Evolutionary conservation across 2,113 vertebrate genomes (phyloP).

Genomic region (Passer domesticus): DNA sequence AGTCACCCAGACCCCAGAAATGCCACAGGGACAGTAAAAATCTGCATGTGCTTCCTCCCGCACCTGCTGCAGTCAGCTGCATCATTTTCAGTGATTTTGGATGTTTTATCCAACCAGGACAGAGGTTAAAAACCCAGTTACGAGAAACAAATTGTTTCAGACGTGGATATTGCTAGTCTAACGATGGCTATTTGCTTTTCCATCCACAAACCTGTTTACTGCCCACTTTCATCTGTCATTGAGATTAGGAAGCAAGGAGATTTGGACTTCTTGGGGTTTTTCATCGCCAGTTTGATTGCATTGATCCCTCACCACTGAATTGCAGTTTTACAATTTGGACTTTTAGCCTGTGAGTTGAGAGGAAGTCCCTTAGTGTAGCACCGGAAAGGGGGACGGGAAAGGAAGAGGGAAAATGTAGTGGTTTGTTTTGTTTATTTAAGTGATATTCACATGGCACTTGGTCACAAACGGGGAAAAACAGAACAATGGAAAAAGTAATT

Average conservation of each 20-base stretch:
- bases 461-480: slow-evolving; percentile 7
- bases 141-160: background rate
- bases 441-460: slow-evolving; percentile 19
- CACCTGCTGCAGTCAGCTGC: background rate
- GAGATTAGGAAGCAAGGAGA: background rate
- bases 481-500: slow-evolving; percentile 39
- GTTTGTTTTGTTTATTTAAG: slow-evolving; percentile 20
- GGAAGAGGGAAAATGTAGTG: slow-evolving; percentile 21
- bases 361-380: slow-evolving; percentile 23
- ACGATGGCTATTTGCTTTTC: background rate
- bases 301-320: background rate
- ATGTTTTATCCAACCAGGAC: background rate
- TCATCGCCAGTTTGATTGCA: background rate
- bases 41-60: background rate
- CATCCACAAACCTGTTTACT: background rate
- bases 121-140: background rate
- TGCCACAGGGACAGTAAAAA: background rate
- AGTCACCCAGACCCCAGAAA: background rate
- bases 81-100: background rate
- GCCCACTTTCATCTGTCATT: background rate
- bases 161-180: background rate
- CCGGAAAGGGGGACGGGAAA: slow-evolving; percentile 6
- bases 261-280: background rate
- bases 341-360: background rate
- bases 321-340: background rate